Conservation (phyloP, 35 echinoderm and acorn worm genomes). For the Chiridota heheva region DNA sequence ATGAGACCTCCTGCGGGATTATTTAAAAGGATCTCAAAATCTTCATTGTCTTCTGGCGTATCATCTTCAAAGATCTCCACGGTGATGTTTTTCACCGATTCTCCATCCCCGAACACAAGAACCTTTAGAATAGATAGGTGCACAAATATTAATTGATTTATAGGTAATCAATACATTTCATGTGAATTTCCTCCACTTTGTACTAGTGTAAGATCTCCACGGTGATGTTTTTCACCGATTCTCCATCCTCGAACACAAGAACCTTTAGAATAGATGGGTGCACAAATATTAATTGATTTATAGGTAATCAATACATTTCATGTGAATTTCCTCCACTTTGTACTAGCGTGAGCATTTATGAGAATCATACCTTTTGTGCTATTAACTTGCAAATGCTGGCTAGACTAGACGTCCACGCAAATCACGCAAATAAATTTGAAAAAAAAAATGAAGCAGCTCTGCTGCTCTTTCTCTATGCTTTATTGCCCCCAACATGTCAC, state of each 20-base stretch:
- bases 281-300: background rate
- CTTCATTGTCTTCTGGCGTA: conserved; percentile 73
- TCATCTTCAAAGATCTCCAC: conserved; percentile 76
- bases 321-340: too few relatives aligned
- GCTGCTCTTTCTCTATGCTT: too few relatives aligned
- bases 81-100: conserved; percentile 53
- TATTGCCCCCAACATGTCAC: too few relatives aligned
- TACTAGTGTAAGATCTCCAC: conserved; percentile 72
- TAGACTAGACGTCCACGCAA: too few relatives aligned
- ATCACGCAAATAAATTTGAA: too few relatives aligned
- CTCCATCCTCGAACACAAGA: conserved; percentile 78
- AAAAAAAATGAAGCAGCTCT: too few relatives aligned
- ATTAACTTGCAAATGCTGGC: too few relatives aligned
- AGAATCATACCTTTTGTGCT: too few relatives aligned
- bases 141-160: background rate
- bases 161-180: too few relatives aligned
- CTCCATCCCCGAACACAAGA: conserved; percentile 78
- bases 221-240: conserved; percentile 53
- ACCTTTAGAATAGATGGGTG: conserved; percentile 23
- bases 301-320: too few relatives aligned
- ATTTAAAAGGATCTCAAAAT: conserved; percentile 86
- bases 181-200: too few relatives aligned
- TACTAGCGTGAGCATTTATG: too few relatives aligned
- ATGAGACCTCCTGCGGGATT: conserved; percentile 85
- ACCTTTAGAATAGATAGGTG: conserved; percentile 27